Conservation (phyloP, 2,797 vertebrate genomes). For the Poecile montanus region DNA sequence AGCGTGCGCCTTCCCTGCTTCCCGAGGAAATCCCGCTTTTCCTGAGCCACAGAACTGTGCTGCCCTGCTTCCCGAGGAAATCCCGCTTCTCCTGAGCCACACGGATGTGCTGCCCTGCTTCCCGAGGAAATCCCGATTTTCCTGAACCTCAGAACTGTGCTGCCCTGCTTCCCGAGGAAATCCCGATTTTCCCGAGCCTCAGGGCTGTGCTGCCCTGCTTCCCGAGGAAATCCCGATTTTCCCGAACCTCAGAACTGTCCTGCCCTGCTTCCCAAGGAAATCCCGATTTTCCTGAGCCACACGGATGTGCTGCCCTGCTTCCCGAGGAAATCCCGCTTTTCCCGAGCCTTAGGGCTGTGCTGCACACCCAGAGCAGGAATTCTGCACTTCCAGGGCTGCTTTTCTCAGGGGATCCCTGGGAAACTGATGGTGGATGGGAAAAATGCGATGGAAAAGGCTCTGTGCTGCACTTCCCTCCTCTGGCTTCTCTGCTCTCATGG, state of each 20-base stretch:
- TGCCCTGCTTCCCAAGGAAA: no score
- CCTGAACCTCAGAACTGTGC: neutral
- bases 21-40: no score
- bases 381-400: neutral
- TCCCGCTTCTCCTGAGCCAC: no score
- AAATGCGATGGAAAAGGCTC: neutral
- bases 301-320: neutral
- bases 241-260: no score
- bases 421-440: neutral
- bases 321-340: neutral
- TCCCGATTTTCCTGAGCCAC: neutral
- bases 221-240: no score
- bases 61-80: no score
- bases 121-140: no score
- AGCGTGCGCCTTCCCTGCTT: neutral
- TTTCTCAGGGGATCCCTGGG: neutral
- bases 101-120: no score
- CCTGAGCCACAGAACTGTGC: neutral
- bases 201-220: neutral
- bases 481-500: accelerated
- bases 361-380: neutral
- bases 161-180: neutral
- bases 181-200: accelerated
- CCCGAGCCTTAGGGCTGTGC: accelerated
- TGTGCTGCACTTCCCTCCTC: neutral